Evolutionary conservation across 2,797 vertebrate species (phyloP).

Genomic region (Alosa sapidissima): DNA sequence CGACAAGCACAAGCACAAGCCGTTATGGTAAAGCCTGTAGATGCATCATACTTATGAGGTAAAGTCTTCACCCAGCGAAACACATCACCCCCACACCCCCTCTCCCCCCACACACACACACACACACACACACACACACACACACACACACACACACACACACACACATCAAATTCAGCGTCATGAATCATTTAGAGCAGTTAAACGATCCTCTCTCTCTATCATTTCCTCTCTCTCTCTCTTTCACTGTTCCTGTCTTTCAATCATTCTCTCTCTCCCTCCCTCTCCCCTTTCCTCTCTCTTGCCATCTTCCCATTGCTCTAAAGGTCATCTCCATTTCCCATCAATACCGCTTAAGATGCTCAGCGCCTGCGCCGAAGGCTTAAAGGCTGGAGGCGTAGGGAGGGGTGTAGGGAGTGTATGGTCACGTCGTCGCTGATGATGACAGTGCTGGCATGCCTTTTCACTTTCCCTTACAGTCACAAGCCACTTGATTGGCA

Average conservation of each 20-base stretch:
- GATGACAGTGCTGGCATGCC: background rate
- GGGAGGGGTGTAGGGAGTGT: background rate
- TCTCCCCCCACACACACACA: background rate
- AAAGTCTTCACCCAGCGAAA: background rate
- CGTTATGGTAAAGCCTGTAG: background rate
- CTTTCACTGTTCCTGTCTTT: background rate
- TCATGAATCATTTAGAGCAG: slow-evolving; percentile 42
- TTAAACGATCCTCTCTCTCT: slow-evolving; percentile 25
- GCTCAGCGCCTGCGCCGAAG: slow-evolving; percentile 33
- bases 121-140: no score
- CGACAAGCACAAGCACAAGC: background rate
- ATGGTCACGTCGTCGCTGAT: background rate
- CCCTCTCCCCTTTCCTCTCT: background rate
- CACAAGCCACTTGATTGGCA: background rate
- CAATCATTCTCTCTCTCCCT: background rate
- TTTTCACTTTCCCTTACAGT: background rate
- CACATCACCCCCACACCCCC: background rate
- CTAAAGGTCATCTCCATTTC: slow-evolving; percentile 46
- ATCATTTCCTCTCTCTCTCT: background rate
- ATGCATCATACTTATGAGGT: slow-evolving; percentile 4
- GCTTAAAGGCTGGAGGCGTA: background rate
- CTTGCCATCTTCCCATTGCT: background rate
- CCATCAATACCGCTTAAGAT: slow-evolving; percentile 45
- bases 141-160: background rate
- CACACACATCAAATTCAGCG: background rate